These are phyloP conservation scores for Octodonta nipae DNA, from an alignment of 2,888 invertebrate species.

Conservation along the genomic window DNA sequence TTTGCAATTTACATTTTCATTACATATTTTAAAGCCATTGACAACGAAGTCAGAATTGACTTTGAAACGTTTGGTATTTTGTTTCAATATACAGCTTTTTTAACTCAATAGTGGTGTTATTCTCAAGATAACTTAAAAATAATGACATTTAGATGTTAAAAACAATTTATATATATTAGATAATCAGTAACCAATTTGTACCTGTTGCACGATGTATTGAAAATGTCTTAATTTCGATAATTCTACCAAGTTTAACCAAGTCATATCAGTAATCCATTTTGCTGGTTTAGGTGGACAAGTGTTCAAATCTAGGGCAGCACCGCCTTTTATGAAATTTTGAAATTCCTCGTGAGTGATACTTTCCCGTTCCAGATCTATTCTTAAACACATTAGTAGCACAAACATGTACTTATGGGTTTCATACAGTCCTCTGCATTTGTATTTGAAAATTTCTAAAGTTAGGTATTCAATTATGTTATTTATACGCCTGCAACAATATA, in stretches of 20 bases:
- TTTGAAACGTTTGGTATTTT: no score
- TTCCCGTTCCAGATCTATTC: conserved; percentile 64
- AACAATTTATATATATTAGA: no score
- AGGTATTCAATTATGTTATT: conserved; percentile 65
- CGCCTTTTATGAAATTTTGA: conserved; percentile 57
- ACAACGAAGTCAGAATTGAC: no score
- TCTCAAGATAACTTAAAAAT: no score
- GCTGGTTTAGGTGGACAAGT: conserved; percentile 66
- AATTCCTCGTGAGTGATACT: conserved; percentile 64
- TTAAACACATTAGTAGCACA: conserved; percentile 62
- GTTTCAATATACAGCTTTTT: no score
- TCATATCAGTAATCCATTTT: conserved; percentile 75
- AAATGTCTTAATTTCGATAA: conserved; percentile 53
- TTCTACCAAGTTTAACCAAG: conserved; percentile 77
- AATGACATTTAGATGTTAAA: no score
- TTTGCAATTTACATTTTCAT: no score
- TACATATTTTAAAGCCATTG: no score
- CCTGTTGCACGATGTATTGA: conserved; percentile 51
- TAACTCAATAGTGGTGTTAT: no score
- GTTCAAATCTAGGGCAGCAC: conserved; percentile 75
- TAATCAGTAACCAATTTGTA: no score
- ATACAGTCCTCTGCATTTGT: conserved; percentile 67
- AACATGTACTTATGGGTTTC: conserved; percentile 76
- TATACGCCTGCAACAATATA: conserved; percentile 45
- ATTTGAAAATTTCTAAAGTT: conserved; percentile 69